Base-by-base conservation (phyloP, 2,797 vertebrate species). In the Graptemys geographica region DNA sequence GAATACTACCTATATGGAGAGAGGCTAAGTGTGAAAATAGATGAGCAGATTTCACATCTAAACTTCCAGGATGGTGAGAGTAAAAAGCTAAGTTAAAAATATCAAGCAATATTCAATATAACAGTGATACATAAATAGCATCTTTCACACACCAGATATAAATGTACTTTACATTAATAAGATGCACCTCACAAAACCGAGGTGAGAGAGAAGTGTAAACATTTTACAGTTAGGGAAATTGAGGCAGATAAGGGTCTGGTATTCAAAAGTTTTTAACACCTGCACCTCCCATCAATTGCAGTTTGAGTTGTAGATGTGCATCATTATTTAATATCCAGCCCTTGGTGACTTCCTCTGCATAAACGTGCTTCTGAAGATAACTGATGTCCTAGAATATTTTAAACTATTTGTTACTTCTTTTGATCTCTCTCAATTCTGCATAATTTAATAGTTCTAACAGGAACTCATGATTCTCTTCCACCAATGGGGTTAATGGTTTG, bases 121-220 rank as follows among this genome's bases (percentile, higher is more conserved):
- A 55, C 44, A 84, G 53, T 47, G 25, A 25, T 21, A 21, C 16
- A 79, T 82, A 47, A 82, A 44, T 79, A 11, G 23, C 79, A 55
- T 52, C 79, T 52, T 84, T 65, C 86, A 81, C 31, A 87, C 55
- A 2, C 11, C 57, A 74, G 93, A 79, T 89, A 47, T 90, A 95
- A 93, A 76, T 0, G 0, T 55, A 51, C 84, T 69, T 69, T 37
- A 69, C 65, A 69, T 69, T 69, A 37, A 69, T 69, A 37, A 69
- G 19, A 37, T n/a, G 19, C 19, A 23, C 9, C 19, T 69, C 16
- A 37, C 33, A 69, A 69, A 69, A 69, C 33, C 16, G 4, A 16
- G 31, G 7, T 21, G 15, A 89, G 83, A 62, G 49, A 18, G 18
- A 47, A 76, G 13, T 76, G 25, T 44, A 44, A 74, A 11, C 25